phyloP scores from a whole-genome alignment of 2,797 vertebrate genomes.

The Xyrichtys novacula region DNA sequence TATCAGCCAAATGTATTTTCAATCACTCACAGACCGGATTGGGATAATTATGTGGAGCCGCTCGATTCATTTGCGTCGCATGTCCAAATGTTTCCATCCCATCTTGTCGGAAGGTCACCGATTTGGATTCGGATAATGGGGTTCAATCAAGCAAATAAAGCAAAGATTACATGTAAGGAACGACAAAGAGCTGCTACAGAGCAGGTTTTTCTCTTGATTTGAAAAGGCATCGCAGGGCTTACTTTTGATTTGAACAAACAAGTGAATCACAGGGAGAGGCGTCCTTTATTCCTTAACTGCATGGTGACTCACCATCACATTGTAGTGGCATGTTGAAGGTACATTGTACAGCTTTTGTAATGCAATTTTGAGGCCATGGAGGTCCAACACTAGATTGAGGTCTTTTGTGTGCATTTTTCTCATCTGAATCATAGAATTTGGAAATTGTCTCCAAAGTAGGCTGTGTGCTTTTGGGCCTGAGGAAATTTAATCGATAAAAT shows the following conservation, averaged over 20 bases:
- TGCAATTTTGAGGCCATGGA: conserved; percentile 4
- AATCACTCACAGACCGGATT: conserved; percentile 44
- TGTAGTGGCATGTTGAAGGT: background rate
- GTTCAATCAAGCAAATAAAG: conserved; percentile 25
- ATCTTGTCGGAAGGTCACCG: conserved; percentile 57
- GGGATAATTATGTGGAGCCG: conserved; percentile 37
- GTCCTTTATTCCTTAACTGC: conserved; percentile 34
- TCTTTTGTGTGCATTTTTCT: conserved; percentile 9
- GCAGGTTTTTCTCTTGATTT: conserved; percentile 33
- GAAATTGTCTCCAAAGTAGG: too few species aligned
- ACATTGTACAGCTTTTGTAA: background rate
- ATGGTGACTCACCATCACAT: conserved; percentile 35
- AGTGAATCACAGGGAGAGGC: conserved; percentile 20
- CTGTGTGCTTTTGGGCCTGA: too few species aligned
- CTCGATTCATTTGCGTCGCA: conserved; percentile 14
- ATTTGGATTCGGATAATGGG: conserved; percentile 27
- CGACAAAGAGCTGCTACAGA: conserved; percentile 12
- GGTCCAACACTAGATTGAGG: background rate
- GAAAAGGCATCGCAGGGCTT: conserved; percentile 14
- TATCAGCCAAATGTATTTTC: conserved; percentile 68
- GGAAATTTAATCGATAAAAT: too few species aligned
- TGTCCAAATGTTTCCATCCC: conserved; percentile 27
- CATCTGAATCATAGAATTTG: conserved; percentile 4
- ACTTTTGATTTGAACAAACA: conserved; percentile 39
- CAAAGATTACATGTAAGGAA: background rate